A percentile compares a stretch with the other conserved stretches of the same genome.
Conservation (phyloP, 2,888 invertebrate genomes). For the Hemistola chrysoprasaria region DNA sequence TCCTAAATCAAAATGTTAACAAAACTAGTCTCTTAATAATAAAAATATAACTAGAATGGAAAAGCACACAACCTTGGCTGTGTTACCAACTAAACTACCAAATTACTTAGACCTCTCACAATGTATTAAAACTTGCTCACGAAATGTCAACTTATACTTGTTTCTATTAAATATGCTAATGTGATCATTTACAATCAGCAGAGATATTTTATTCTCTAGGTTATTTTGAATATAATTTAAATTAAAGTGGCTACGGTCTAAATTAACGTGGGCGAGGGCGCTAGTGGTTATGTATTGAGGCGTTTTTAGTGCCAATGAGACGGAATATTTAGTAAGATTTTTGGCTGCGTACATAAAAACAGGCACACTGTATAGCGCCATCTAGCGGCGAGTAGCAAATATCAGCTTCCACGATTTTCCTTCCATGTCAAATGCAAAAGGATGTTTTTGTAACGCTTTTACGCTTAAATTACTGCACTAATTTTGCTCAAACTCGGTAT, state of each 20-base stretch:
- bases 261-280: no score
- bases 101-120: constrained; percentile 24
- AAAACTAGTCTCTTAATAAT: constrained; percentile 23
- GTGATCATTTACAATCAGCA: constrained; percentile 37
- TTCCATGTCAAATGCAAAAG: no score
- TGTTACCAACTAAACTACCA: constrained; percentile 29
- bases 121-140: constrained; percentile 4
- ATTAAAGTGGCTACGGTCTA: constrained; percentile 5
- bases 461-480: no score
- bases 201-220: constrained; percentile 22
- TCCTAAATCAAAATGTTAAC: constrained; percentile 13
- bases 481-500: no score
- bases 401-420: no score
- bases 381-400: constrained; percentile 14
- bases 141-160: constrained; percentile 45
- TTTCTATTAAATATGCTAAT: constrained; percentile 54
- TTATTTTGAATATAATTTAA: constrained; percentile 9
- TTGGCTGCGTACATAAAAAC: no score
- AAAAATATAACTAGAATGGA: constrained; percentile 31
- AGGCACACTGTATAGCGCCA: no score
- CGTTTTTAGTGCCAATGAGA: no score
- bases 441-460: no score
- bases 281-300: constrained; percentile 1
- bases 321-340: no score
- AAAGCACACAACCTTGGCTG: constrained; percentile 32